Evolutionary conservation across 2,113 vertebrate genomes (phyloP).

Genomic region (Tamias sibiricus): DNA sequence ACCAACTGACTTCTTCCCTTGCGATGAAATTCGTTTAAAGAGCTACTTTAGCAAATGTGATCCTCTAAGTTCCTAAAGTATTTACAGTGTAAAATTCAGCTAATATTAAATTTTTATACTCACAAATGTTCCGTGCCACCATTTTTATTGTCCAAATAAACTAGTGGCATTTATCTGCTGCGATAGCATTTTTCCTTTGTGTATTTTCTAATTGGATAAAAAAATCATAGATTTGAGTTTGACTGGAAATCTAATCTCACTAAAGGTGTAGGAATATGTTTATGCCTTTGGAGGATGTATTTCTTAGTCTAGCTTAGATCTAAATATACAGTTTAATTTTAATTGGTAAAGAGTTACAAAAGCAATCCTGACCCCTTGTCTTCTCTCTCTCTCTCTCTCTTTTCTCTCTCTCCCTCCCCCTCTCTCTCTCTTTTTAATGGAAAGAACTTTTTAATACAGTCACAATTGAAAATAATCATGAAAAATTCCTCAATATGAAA

Average conservation of each 20-base stretch:
- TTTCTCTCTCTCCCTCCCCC: too few relatives aligned
- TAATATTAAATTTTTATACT: background rate
- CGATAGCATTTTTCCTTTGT: background rate
- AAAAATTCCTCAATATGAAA: too few relatives aligned
- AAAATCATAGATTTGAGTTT: background rate
- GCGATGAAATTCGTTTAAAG: background rate
- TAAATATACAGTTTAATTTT: background rate
- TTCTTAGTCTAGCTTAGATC: background rate
- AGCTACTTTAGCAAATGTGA: background rate
- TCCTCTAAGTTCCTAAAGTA: background rate
- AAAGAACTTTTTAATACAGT: too few relatives aligned
- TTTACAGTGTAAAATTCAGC: background rate
- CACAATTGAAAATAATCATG: too few relatives aligned
- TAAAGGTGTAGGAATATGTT: accelerated
- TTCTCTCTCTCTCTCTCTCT: too few relatives aligned
- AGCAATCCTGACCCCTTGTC: too few relatives aligned
- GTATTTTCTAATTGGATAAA: background rate
- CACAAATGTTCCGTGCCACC: background rate
- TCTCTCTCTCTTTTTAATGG: too few relatives aligned
- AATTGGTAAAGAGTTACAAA: too few relatives aligned
- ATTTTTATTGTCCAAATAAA: constrained; percentile 19
- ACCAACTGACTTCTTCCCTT: background rate
- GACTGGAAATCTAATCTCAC: constrained; percentile 8
- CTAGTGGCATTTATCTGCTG: background rate
- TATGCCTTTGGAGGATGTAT: background rate